Conservation (phyloP, 2,797 vertebrate genomes). For the Amphiprion clarkii region DNA sequence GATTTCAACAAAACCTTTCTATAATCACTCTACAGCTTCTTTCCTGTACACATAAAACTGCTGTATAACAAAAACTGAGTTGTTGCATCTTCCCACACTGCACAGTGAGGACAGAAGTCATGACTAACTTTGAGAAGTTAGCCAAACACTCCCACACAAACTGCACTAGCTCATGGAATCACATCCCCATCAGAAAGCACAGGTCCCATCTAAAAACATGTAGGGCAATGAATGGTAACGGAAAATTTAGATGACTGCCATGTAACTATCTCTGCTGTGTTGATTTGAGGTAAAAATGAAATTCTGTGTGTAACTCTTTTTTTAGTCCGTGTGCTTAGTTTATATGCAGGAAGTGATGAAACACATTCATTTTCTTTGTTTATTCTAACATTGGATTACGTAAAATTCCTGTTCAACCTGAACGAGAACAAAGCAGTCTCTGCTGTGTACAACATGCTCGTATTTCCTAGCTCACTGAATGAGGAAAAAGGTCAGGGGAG, state of each 20-base stretch:
- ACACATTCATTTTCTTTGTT: background rate
- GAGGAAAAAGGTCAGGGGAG: constrained; percentile 27
- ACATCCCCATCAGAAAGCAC: constrained; percentile 25
- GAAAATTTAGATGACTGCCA: background rate
- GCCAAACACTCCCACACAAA: constrained; percentile 62
- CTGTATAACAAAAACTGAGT: constrained; percentile 20
- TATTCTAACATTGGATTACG: background rate
- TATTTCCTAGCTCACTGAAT: constrained; percentile 12
- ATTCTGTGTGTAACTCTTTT: background rate
- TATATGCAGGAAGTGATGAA: background rate
- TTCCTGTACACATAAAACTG: constrained; percentile 15
- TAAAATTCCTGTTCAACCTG: background rate
- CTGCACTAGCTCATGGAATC: constrained; percentile 44
- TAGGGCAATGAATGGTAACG: constrained; percentile 31
- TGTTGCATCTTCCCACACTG: constrained; percentile 67
- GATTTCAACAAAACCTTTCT: constrained; percentile 14
- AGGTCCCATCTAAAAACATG: constrained; percentile 38
- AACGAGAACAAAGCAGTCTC: background rate
- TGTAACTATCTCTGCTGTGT: background rate
- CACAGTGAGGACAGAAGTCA: constrained; percentile 62
- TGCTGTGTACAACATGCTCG: background rate
- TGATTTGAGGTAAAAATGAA: background rate
- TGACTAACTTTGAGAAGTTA: constrained; percentile 70
- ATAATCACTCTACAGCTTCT: background rate
- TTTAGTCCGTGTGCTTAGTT: background rate